A percentile compares a stretch with the other conserved stretches of the same genome.
Conservation (phyloP, 1,140 invertebrate species). For the Dreissena polymorpha region DNA sequence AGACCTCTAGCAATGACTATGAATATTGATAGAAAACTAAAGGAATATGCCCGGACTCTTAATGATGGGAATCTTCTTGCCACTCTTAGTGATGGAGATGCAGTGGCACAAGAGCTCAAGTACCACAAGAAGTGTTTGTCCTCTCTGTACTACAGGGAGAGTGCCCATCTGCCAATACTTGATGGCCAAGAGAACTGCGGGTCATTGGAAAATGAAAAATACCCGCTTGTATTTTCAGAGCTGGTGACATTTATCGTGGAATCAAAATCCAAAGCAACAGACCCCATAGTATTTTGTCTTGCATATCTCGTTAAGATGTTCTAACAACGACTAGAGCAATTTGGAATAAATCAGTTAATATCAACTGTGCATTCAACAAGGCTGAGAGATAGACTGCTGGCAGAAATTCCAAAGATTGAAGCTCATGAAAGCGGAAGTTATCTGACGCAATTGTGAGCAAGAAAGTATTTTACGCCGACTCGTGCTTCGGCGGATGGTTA, state of each 20-base stretch:
- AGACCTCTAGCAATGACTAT: conserved; percentile 1
- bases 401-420: conserved; percentile 40
- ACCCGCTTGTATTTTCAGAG: conserved; percentile 48
- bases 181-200: not conserved
- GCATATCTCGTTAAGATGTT: conserved; percentile 37
- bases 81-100: conserved; percentile 51
- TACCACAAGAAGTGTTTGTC: conserved; percentile 46
- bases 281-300: conserved; percentile 27
- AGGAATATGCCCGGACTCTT: not conserved
- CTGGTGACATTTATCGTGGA: conserved; percentile 39
- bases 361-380: not conserved
- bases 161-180: not conserved
- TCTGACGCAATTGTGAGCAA: conserved; percentile 43
- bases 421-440: conserved; percentile 39
- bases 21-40: conserved; percentile 6
- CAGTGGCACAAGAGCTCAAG: conserved; percentile 56
- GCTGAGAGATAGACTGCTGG: conserved; percentile 12
- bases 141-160: conserved; percentile 36
- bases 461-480: conserved; percentile 48
- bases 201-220: conserved; percentile 32
- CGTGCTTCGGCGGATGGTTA: conserved; percentile 54
- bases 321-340: conserved; percentile 43
- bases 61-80: conserved; percentile 39
- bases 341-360: not conserved
- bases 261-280: conserved; percentile 9